Percentiles rank a stretch among this genome's conserved stretches.
Conservation (phyloP, 2,888 invertebrate species). For the Allygus modestus region DNA sequence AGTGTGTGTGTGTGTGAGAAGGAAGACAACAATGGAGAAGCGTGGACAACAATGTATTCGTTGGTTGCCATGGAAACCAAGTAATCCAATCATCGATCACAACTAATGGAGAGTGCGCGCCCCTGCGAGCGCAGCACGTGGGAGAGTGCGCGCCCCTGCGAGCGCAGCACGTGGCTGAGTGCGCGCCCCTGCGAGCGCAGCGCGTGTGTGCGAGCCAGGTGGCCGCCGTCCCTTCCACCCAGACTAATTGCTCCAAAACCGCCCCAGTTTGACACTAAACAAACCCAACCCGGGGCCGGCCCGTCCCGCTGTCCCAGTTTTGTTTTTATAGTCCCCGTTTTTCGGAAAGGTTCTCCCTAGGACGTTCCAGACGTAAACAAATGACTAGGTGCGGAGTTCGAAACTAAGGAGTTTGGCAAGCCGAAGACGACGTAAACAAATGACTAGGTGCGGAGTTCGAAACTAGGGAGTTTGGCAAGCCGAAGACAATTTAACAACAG, state of each 20-base stretch:
- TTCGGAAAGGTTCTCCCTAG: background rate
- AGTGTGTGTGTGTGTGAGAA: background rate
- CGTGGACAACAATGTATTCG: constrained; percentile 15
- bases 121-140: background rate
- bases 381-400: too few species aligned
- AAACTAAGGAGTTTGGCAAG: too few species aligned
- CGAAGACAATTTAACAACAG: too few species aligned
- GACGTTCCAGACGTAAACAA: background rate
- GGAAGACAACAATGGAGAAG: background rate
- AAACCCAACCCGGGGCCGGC: constrained; percentile 17
- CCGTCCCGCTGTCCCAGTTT: background rate
- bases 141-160: background rate
- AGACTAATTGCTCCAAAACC: constrained; percentile 53
- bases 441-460: too few species aligned
- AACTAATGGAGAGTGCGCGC: constrained; percentile 16
- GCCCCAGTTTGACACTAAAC: constrained; percentile 48
- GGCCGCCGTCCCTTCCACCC: constrained; percentile 31
- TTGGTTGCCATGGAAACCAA: constrained; percentile 34
- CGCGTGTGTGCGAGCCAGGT: constrained; percentile 35
- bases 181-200: constrained; percentile 7
- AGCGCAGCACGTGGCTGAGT: background rate
- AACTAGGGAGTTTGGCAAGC: too few species aligned
- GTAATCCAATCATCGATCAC: constrained; percentile 52
- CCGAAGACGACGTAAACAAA: too few species aligned
- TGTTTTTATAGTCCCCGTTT: constrained; percentile 8